Evolutionary conservation across 2,797 vertebrate species (phyloP), one percentile per base, ranked within the genome.

Genomic region (Schizothorax lantsangensis): DNA sequence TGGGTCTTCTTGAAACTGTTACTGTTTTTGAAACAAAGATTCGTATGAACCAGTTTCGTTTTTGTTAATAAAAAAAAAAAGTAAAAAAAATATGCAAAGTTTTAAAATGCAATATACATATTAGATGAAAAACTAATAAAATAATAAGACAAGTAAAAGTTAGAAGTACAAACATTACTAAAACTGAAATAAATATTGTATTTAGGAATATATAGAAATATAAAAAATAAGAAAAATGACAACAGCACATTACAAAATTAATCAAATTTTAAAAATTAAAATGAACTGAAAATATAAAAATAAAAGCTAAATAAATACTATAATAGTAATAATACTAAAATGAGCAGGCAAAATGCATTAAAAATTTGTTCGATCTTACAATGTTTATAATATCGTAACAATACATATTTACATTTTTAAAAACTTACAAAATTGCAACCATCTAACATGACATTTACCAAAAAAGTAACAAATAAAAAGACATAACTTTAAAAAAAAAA

Each of bases 1-100:
- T 96, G 96, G 0, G 93, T 96, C 95, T 97, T 98, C 95, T 97
- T 98, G 52, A 97, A 94, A 75, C 96, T 98, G 94, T 97, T 98
- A 83, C 97, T 98, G 93, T 83, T 92, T 89, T 23, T 82, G 88
- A 81, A 91, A 89, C 38, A 89, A 85, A 90, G 59, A 69, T 19
- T 69, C 9, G 74, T 74, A 78, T 85, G 40, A 84, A 72, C 33
- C 38, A 49, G 38, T 72, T 2, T 23, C 21, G 6, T 7, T 75
- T 43, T 33, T 52, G 26, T 52, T 30, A 11, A 30, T 49, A n/a
- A 19, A 15, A 14, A 14, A 12, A 36, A 69, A 36, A 21, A n/a
- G n/a, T n/a, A 54, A 11, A 5, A 23, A 14, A 49, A 49, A 49
- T 7, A 8, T 40, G 1, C 8, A 49, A 49, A 2, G 5, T 52